Evolutionary conservation across 2,888 invertebrate species (phyloP), one percentile per base, ranked within the genome.

Genomic region (Dolichopus griseipennis): DNA sequence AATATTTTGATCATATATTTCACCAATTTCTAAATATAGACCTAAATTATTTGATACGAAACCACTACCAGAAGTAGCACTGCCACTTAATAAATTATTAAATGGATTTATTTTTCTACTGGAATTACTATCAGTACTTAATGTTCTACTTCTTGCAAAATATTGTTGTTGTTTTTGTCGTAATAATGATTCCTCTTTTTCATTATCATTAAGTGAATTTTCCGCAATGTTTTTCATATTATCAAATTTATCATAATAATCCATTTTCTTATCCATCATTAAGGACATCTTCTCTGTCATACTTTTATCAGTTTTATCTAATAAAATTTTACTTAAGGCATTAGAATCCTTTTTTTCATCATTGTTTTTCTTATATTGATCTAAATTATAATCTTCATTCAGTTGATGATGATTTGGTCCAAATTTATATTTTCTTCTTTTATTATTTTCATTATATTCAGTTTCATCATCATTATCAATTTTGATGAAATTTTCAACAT

Each of bases 1-100:
- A 61, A 81, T 69, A 12, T 78, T 73, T 72, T 82, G 82, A 66
- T 81, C 80, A 67, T 77, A 75, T 66, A 80, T 76, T 43, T 75
- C 76, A 66, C 82, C 82, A 69, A 82, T 79, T 70, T 78, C 76
- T 67, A 64, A 64, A 52, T 52, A 52, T 15, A 18, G 18, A 18
- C 52, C 18, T 52, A 52, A 52, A 52, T 52, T 52, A 52, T 52
- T 52, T 52, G 52, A 6, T 15, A 15, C 6, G 18, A 52, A 52
- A 18, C 52, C 52, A 27, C 3, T 27, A 27, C 27, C n/a, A n/a
- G n/a, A n/a, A n/a, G n/a, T n/a, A n/a, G n/a, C n/a, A n/a, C n/a
- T n/a, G 12, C 10, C 18, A 52, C 18, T 52, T 6, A 15, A 52
- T 12, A 18, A 2, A 52, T 52, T 52, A 52, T 52, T 52, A 18